phyloP scores from a whole-genome alignment of 2,113 vertebrate genomes.

The Patagioenas fasciata region DNA sequence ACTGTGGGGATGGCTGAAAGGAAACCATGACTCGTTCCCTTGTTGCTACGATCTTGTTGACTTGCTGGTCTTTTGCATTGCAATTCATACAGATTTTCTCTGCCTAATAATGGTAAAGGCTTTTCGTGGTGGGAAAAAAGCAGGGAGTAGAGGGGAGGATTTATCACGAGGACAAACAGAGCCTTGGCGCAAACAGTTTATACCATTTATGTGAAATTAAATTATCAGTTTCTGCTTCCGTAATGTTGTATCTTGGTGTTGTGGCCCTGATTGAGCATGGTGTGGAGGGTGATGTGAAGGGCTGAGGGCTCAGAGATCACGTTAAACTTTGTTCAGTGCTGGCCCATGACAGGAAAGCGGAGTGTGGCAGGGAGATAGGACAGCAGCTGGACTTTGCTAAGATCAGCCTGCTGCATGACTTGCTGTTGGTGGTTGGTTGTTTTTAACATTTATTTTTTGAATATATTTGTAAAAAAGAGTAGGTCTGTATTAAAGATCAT shows the following conservation, averaged over 20 bases:
- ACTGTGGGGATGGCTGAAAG: not conserved
- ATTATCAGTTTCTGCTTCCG: not conserved
- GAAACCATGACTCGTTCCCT: not conserved
- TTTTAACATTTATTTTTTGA: not conserved
- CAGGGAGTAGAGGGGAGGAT: not conserved
- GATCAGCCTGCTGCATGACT: not conserved
- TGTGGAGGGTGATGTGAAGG: not conserved
- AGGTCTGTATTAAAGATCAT: not conserved
- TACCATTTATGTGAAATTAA: not conserved
- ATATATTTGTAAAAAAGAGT: not conserved
- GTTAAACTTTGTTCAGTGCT: not conserved
- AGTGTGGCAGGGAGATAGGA: too few relatives aligned
- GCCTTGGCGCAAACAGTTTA: not conserved
- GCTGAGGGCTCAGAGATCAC: accelerated
- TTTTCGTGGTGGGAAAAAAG: not conserved
- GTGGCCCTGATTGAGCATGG: not conserved
- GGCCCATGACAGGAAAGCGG: not conserved
- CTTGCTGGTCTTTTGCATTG: not conserved
- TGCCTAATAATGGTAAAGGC: not conserved
- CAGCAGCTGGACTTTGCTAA: not conserved
- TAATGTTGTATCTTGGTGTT: not conserved
- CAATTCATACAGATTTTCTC: not conserved
- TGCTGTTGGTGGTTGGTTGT: too few relatives aligned
- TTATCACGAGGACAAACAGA: not conserved
- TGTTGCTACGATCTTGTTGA: not conserved